Base-by-base conservation (phyloP, 2,797 vertebrate genomes). In the Onychomys leucogaster region DNA sequence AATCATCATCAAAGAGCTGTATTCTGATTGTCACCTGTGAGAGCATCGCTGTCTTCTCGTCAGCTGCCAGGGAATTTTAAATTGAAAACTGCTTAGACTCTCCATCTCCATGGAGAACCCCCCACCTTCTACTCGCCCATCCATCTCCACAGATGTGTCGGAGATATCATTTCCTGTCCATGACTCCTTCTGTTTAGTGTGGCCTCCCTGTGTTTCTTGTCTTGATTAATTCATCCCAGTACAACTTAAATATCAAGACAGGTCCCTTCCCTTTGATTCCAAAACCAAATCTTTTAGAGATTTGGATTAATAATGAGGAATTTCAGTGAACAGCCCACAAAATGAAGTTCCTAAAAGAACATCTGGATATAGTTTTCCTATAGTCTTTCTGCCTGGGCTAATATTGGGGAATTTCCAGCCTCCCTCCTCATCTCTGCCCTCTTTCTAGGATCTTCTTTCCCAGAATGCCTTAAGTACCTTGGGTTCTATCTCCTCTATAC, bases 281-380 rank as follows among this genome's bases (percentile, higher is more conserved):
- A 83, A 86, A 97, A 80, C 29, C 73, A 94, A 8, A 46, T 61
- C 23, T 93, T 81, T 43, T 46, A 55, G 80, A 73, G 19, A 63
- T 61, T 77, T 69, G 25, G 6, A 17, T 49, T 89, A 67, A 80
- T 23, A 43, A 65, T 21, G 76, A 83, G 94, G 29, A 49, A 80
- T 91, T 77, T 89, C 52, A 83, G 27, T 46, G 27, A 92, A 43
- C 3, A 23, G 2, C 10, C 4, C 46, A 29, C n/a, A 71, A 84
- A 87, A 77, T 29, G 34, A 55, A 46, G 69, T 37, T 69, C 32
- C 43, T 57, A 37, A 82, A 78, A 78, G 37, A 77, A 78, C 29
- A 88, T 77, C 57, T 52, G 11, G 23, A 81, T 19, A n/a, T 27
- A 14, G 7, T 94, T 81, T 77, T 73, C 61, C 69, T 91, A 23